Conservation (phyloP, 2,113 vertebrate genomes). For the Sander lucioperca region DNA sequence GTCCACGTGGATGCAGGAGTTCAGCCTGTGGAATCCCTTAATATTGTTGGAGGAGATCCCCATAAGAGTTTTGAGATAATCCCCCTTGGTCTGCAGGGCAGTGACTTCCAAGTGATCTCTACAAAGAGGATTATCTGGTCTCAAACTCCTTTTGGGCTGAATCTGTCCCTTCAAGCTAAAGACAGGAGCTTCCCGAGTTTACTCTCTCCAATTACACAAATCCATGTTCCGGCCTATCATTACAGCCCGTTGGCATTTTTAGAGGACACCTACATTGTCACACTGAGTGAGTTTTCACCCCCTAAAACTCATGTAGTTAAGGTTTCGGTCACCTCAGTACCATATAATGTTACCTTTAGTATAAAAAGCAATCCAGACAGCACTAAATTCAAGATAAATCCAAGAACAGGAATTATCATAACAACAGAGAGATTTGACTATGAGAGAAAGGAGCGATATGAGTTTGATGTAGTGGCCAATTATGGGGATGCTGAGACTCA, state of each 20-base stretch:
- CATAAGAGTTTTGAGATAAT: conserved; percentile 89
- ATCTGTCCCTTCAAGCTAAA: conserved; percentile 93
- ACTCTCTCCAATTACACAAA: conserved; percentile 83
- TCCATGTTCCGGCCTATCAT: conserved; percentile 87
- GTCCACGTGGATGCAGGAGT: conserved; percentile 84
- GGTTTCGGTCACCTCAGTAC: conserved; percentile 80
- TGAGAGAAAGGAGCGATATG: conserved; percentile 85
- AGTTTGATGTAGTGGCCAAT: conserved; percentile 87
- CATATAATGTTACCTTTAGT: conserved; percentile 86
- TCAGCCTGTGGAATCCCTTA: conserved; percentile 85
- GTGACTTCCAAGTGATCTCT: conserved; percentile 90
- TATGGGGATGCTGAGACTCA: conserved; percentile 81
- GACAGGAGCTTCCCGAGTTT: conserved; percentile 84
- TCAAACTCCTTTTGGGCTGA: conserved; percentile 88
- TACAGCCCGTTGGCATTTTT: conserved; percentile 86
- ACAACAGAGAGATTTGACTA: conserved; percentile 88
- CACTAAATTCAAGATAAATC: conserved; percentile 88
- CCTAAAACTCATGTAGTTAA: conserved; percentile 87
- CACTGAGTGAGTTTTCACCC: conserved; percentile 92
- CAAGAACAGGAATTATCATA: conserved; percentile 90
- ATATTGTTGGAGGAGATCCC: conserved; percentile 90
- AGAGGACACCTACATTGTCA: conserved; percentile 86
- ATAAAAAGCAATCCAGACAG: conserved; percentile 86
- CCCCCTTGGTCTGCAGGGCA: conserved; percentile 84
- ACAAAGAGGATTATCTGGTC: conserved; percentile 90